A percentile compares a stretch with the other conserved stretches of the same genome.
phyloP scores from a whole-genome alignment of 2,797 vertebrate genomes.

The Chiroxiphia lanceolata region DNA sequence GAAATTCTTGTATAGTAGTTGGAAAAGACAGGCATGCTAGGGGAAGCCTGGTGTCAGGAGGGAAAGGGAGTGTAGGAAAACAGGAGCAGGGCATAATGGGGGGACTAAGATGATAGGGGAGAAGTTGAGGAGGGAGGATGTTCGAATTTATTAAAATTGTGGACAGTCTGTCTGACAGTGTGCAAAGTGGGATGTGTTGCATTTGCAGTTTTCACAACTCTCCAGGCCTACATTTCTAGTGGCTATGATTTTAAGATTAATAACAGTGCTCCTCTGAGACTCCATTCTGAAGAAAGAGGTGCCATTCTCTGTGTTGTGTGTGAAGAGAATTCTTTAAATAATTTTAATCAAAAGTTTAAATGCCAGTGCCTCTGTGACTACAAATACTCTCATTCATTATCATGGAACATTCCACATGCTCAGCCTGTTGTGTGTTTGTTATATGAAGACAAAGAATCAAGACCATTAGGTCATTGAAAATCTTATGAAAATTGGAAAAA shows the following conservation, averaged over 20 bases:
- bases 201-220: background rate
- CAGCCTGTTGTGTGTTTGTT: background rate
- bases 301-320: rapidly evolving
- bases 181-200: background rate
- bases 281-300: background rate
- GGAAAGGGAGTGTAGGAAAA: background rate
- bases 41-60: background rate
- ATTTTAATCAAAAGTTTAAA: background rate
- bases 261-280: background rate
- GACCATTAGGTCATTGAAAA: background rate
- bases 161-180: background rate
- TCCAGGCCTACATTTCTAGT: background rate
- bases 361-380: background rate
- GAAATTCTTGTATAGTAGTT: background rate
- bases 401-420: background rate
- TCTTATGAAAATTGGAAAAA: background rate
- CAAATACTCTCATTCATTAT: background rate
- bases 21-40: background rate
- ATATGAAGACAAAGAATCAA: background rate
- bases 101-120: background rate
- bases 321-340: background rate
- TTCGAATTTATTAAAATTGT: background rate
- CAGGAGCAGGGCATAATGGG: background rate
- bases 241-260: background rate
- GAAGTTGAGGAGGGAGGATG: background rate